phyloP scores from a whole-genome alignment of 2,113 vertebrate genomes.

The Scomber colias region DNA sequence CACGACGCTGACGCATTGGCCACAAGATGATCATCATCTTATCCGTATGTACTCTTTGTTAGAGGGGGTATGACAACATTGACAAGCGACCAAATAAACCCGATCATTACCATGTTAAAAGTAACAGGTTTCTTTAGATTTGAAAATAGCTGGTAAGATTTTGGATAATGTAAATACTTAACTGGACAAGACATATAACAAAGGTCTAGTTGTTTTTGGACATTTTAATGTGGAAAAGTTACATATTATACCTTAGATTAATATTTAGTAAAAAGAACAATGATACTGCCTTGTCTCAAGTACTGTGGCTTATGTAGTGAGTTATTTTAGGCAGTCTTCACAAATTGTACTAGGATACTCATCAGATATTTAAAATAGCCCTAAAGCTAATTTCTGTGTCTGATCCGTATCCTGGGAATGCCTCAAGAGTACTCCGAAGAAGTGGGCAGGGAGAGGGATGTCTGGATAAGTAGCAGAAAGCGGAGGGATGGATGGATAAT shows the following conservation, averaged over 20 bases:
- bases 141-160: no score
- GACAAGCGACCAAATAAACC: no score
- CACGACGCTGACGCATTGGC: no score
- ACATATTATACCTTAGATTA: constrained; percentile 9
- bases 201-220: no score
- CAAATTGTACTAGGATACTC: constrained; percentile 39
- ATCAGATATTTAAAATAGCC: constrained; percentile 48
- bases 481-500: constrained; percentile 46
- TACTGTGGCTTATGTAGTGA: constrained; percentile 38
- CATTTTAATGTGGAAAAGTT: no score
- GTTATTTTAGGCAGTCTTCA: constrained; percentile 34
- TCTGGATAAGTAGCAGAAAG: constrained; percentile 46
- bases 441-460: neutral
- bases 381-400: constrained; percentile 50
- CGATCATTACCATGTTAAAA: no score
- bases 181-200: no score
- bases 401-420: constrained; percentile 20
- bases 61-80: no score
- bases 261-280: constrained; percentile 18
- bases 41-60: no score
- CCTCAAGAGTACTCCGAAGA: constrained; percentile 7
- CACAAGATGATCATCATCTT: no score
- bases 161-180: no score
- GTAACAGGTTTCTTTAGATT: no score
- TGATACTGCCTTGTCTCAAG: constrained; percentile 23